These are phyloP conservation scores for Pocillopora grandis DNA, from an alignment of 92 coral and sea anemone genomes.

Conservation along the genomic window DNA sequence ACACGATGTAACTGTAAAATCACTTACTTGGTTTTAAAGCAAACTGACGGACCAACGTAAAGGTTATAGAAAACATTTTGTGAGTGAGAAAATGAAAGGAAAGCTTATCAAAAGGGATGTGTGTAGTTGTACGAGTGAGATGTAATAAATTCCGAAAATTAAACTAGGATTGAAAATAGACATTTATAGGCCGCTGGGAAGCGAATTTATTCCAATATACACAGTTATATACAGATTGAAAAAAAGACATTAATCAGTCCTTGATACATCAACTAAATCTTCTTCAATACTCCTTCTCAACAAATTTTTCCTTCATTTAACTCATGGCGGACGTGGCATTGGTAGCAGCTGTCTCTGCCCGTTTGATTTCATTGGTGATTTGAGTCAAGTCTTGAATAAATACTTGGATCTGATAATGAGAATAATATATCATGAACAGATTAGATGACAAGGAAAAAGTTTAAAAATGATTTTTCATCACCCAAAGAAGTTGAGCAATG, in stretches of 20 bases:
- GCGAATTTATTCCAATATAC: slow-evolving; percentile 7
- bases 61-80: too few relatives aligned
- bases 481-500: not conserved
- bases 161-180: not conserved
- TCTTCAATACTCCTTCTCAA: not conserved
- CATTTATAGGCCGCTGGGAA: not conserved
- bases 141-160: not conserved
- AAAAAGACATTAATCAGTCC: not conserved
- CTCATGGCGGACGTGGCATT: slow-evolving; percentile 34
- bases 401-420: slow-evolving; percentile 75
- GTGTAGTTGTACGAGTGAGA: too few relatives aligned
- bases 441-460: not conserved
- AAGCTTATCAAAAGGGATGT: too few relatives aligned
- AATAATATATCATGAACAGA: not conserved
- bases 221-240: not conserved
- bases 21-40: not conserved
- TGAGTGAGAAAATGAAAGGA: too few relatives aligned
- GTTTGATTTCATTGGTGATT: slow-evolving; percentile 81
- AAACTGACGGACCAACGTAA: not conserved
- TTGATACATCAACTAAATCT: slow-evolving; percentile 18
- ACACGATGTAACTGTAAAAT: too few relatives aligned
- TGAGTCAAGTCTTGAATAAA: slow-evolving; percentile 96
- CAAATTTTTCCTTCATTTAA: not conserved
- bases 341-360: slow-evolving; percentile 69
- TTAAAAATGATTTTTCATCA: not conserved